These are phyloP conservation scores for Mormyrus lacerda DNA, from an alignment of 2,113 vertebrate species.

Conservation along the genomic window DNA sequence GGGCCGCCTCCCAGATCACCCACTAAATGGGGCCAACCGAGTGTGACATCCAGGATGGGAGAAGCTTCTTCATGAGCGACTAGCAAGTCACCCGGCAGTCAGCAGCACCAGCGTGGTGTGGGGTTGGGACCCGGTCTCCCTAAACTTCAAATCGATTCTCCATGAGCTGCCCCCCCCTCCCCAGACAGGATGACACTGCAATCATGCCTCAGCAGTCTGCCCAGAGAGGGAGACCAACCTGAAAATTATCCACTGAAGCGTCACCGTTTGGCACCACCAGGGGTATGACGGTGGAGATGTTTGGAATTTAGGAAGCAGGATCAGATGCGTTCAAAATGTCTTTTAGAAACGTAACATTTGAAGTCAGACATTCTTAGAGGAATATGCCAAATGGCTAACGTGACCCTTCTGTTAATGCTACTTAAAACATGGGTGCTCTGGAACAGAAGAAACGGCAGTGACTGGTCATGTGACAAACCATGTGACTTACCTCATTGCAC, in stretches of 20 bases:
- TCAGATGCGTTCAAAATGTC: not conserved
- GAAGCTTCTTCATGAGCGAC: not conserved
- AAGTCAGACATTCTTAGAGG: not conserved
- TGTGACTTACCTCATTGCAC: slow-evolving; percentile 83
- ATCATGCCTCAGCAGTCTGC: not conserved
- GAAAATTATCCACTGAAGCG: not conserved
- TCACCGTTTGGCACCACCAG: not conserved
- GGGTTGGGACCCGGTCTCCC: not conserved
- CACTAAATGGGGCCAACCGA: not conserved
- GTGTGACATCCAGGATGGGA: not conserved
- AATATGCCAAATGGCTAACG: not conserved
- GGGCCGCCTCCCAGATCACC: no score
- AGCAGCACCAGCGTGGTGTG: not conserved
- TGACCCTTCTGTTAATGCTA: not conserved
- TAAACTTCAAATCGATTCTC: not conserved
- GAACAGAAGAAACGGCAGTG: not conserved
- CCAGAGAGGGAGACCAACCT: not conserved
- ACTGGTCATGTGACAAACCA: not conserved
- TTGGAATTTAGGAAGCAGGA: not conserved
- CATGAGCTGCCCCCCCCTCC: not conserved
- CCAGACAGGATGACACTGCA: not conserved
- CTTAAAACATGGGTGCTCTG: not conserved
- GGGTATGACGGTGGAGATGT: not conserved
- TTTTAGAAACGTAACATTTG: not conserved
- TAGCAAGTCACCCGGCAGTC: not conserved